phyloP scores from a whole-genome alignment of 2,888 invertebrate species.

The Thymelicus acteon region DNA sequence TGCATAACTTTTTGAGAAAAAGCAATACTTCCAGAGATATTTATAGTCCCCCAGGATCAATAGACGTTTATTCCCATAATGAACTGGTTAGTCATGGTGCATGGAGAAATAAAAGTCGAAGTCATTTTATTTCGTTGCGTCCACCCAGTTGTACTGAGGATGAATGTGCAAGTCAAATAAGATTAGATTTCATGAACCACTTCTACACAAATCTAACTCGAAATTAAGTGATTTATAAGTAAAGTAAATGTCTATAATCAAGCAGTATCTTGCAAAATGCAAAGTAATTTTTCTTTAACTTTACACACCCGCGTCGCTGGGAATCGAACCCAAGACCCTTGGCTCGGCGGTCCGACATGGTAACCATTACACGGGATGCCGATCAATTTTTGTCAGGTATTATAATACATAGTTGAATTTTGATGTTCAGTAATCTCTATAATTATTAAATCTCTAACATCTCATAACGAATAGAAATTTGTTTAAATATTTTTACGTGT shows the following conservation, averaged over 20 bases:
- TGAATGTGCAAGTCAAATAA: constrained; percentile 12
- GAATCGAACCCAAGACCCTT: too few species aligned
- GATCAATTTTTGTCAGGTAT: too few species aligned
- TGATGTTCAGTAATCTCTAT: too few species aligned
- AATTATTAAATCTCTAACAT: too few species aligned
- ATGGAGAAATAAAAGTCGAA: constrained; percentile 20
- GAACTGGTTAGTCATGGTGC: constrained; percentile 11
- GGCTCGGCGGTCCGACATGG: too few species aligned
- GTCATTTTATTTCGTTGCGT: constrained; percentile 21
- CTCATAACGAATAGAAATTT: too few species aligned
- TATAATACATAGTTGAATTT: too few species aligned
- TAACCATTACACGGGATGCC: too few species aligned
- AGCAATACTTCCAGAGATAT: constrained; percentile 15
- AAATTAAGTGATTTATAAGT: not conserved
- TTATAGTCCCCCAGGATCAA: constrained; percentile 19
- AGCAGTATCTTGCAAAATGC: too few species aligned
- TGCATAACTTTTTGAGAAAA: constrained; percentile 26
- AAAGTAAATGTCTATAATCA: not conserved
- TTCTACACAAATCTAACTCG: not conserved
- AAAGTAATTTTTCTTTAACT: too few species aligned
- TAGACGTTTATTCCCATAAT: constrained; percentile 16
- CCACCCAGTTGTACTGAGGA: constrained; percentile 1
- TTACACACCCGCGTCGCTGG: too few species aligned
- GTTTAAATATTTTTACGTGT: too few species aligned
- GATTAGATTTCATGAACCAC: constrained; percentile 23